Conservation (phyloP, 2,113 vertebrate species). For the Echinops telfairi region DNA sequence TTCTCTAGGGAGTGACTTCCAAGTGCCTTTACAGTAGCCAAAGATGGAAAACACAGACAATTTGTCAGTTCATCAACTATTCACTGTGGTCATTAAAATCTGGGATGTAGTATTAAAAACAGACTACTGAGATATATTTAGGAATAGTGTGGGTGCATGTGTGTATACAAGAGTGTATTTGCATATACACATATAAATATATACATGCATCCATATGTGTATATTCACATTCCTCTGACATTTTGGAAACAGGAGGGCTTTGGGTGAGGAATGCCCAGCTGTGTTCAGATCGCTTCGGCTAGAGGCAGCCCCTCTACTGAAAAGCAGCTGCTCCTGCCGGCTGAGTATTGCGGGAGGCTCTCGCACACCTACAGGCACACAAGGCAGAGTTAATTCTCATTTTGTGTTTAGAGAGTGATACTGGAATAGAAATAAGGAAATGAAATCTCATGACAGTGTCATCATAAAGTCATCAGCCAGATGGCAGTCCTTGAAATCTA, state of each 20-base stretch:
- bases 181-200: not conserved
- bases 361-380: slow-evolving; percentile 15
- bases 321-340: not conserved
- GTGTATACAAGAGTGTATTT: too few relatives aligned
- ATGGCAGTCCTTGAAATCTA: slow-evolving; percentile 77
- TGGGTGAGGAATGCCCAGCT: not conserved
- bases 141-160: not conserved
- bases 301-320: not conserved
- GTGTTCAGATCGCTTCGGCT: not conserved
- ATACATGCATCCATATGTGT: too few relatives aligned
- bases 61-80: slow-evolving; percentile 5
- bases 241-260: not conserved
- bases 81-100: slow-evolving; percentile 21
- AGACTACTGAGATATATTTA: not conserved
- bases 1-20: not conserved
- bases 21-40: not conserved
- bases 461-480: slow-evolving; percentile 81
- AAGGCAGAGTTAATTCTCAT: slow-evolving; percentile 67
- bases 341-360: not conserved
- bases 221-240: not conserved
- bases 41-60: not conserved
- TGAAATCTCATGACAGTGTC: slow-evolving; percentile 76
- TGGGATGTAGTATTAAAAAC: not conserved
- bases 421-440: slow-evolving; percentile 77
- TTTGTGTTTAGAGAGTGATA: slow-evolving; percentile 71